A percentile compares a stretch with the other conserved stretches of the same genome.
Evolutionary conservation across 2,888 invertebrate genomes (phyloP).

Genomic region (Mythimna ferrago): DNA sequence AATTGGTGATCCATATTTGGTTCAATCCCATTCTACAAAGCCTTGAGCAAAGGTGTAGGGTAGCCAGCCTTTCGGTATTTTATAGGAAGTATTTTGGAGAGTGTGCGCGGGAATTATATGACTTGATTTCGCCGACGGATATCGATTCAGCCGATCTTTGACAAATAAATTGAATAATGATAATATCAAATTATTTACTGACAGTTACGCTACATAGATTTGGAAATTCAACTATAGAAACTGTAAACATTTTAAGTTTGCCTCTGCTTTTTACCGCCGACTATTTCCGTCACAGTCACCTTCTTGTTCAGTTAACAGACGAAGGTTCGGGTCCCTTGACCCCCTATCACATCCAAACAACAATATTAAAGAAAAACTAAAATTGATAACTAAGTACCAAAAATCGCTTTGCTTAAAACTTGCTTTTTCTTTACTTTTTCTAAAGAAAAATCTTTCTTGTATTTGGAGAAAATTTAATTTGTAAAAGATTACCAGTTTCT

Average conservation of each 20-base stretch:
- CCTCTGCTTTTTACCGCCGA: background rate
- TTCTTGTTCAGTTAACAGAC: background rate
- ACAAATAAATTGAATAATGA: too few species aligned
- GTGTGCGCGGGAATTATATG: too few species aligned
- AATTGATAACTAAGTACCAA: constrained; percentile 54
- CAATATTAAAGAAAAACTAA: constrained; percentile 54
- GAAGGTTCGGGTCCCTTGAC: background rate
- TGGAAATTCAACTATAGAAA: background rate
- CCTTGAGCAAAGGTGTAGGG: too few species aligned
- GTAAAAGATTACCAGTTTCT: background rate
- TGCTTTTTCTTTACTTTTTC: too few species aligned
- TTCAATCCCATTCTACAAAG: too few species aligned
- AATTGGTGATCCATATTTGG: too few species aligned
- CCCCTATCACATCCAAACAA: background rate
- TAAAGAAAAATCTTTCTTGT: constrained; percentile 4
- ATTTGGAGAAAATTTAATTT: constrained; percentile 30
- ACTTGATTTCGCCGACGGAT: too few species aligned
- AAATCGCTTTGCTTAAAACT: constrained; percentile 29
- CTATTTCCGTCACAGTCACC: background rate
- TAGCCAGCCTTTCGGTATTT: too few species aligned
- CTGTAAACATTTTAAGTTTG: background rate
- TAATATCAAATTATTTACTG: too few species aligned
- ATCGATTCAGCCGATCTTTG: too few species aligned
- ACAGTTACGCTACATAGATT: background rate
- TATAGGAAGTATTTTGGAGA: too few species aligned